Percentiles rank a stretch among this genome's conserved stretches.
Conservation (phyloP, 1,140 invertebrate species). For the Lepidurus apus region DNA sequence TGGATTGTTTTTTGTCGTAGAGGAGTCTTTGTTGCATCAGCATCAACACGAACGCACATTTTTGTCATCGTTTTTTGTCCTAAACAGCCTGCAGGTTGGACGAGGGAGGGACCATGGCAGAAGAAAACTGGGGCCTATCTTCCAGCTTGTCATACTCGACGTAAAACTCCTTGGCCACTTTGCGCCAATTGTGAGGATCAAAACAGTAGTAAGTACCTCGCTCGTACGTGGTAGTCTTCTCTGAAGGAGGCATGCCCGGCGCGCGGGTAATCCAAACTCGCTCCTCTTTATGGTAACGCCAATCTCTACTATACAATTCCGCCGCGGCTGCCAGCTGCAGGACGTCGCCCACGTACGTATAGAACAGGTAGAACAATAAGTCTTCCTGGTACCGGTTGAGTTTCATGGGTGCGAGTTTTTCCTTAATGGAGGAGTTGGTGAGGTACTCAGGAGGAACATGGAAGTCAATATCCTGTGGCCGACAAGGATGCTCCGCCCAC, state of each 20-base stretch:
- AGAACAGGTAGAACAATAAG: conserved; percentile 98
- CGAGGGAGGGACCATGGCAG: conserved; percentile 12
- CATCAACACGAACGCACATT: conserved; percentile 18
- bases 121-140: conserved; percentile 58
- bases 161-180: conserved; percentile 60
- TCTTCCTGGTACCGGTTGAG: conserved; percentile 97
- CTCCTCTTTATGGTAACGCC: conserved; percentile 98
- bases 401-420: conserved; percentile 91
- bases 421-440: conserved; percentile 84
- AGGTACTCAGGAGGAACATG: conserved; percentile 98
- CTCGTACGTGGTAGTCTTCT: conserved; percentile 93
- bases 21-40: conserved; percentile 2
- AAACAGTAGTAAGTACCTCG: conserved; percentile 98
- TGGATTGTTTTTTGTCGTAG: background rate
- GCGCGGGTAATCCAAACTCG: conserved; percentile 98
- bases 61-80: background rate
- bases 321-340: conserved; percentile 92
- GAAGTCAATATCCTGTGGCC: conserved; percentile 98
- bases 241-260: conserved; percentile 80
- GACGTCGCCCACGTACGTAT: conserved; percentile 96
- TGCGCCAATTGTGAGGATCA: conserved; percentile 93
- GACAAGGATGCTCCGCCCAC: conserved; percentile 93
- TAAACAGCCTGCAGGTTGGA: background rate
- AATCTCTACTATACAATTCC: conserved; percentile 96
- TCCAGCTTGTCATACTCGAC: conserved; percentile 97